Evolutionary conservation across 92 coral and sea anemone species (phyloP).

Genomic region (Plumapathes pennacea): DNA sequence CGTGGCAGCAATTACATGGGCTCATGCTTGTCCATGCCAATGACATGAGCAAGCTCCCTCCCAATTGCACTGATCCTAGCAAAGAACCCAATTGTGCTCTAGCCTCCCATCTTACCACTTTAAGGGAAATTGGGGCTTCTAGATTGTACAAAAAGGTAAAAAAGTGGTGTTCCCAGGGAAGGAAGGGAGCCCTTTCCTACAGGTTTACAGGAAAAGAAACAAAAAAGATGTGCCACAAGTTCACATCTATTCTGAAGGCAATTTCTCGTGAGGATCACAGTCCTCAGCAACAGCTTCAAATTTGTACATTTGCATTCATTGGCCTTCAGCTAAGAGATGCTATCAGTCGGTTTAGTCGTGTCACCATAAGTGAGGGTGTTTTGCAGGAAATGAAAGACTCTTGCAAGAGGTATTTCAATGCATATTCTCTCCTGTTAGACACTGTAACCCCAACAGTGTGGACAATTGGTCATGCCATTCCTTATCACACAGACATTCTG

Average conservation of each 20-base stretch:
- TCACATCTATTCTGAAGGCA: constrained; percentile 26
- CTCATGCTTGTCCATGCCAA: constrained; percentile 20
- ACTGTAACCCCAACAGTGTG: constrained; percentile 57
- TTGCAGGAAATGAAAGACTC: constrained; percentile 30
- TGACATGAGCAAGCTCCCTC: constrained; percentile 29
- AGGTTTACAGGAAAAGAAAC: constrained; percentile 33
- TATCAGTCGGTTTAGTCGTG: constrained; percentile 36
- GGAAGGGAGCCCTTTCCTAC: constrained; percentile 5
- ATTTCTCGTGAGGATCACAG: constrained; percentile 22
- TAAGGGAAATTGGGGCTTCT: constrained; percentile 17
- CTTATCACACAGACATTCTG: constrained; percentile 45
- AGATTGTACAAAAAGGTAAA: constrained; percentile 33
- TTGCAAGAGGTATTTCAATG: constrained; percentile 47
- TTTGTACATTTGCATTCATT: constrained; percentile 37
- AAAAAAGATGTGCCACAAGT: constrained; percentile 44
- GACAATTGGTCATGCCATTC: constrained; percentile 64
- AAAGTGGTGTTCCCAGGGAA: constrained; percentile 16
- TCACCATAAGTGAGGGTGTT: constrained; percentile 10
- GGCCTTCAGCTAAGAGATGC: constrained; percentile 65
- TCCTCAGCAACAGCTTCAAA: constrained; percentile 21
- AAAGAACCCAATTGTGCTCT: constrained; percentile 28
- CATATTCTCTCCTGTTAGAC: constrained; percentile 41
- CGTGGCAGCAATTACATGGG: constrained; percentile 54
- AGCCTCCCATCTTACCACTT: constrained; percentile 16
- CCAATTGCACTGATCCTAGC: constrained; percentile 11